These are phyloP conservation scores for Botia almorhae DNA, from an alignment of 2,797 vertebrate genomes.

Conservation along the genomic window DNA sequence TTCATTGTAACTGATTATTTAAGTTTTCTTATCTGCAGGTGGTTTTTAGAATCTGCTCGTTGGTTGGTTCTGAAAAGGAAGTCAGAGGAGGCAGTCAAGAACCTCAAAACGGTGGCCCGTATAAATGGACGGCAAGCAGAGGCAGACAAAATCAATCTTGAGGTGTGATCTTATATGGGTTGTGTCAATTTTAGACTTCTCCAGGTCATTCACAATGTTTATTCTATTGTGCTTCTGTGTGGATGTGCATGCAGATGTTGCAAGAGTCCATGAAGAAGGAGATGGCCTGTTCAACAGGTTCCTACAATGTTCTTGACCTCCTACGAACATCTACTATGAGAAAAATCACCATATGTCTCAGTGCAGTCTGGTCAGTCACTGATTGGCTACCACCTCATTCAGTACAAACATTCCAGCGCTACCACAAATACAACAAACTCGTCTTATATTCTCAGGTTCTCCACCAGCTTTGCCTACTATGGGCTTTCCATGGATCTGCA, in stretches of 20 bases:
- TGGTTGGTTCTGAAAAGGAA: slow-evolving; percentile 83
- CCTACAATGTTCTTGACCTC: slow-evolving; percentile 78
- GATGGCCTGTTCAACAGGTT: slow-evolving; percentile 68
- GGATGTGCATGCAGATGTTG: slow-evolving; percentile 71
- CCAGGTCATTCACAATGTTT: background rate
- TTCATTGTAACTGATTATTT: background rate
- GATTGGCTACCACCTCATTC: background rate
- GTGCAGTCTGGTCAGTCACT: slow-evolving; percentile 79
- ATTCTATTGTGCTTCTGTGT: slow-evolving; percentile 3
- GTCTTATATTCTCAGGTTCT: slow-evolving; percentile 78
- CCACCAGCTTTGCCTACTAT: slow-evolving; percentile 92
- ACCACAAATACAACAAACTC: background rate
- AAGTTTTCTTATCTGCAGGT: slow-evolving; percentile 71
- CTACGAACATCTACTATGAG: slow-evolving; percentile 81
- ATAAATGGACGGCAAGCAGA: slow-evolving; percentile 76
- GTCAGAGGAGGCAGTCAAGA: slow-evolving; percentile 76
- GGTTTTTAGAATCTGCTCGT: slow-evolving; percentile 86
- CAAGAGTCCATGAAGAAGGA: slow-evolving; percentile 84
- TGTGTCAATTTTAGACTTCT: background rate
- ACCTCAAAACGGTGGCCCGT: slow-evolving; percentile 78
- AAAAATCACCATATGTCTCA: slow-evolving; percentile 78
- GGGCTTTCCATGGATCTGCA: slow-evolving; percentile 90
- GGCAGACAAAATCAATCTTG: slow-evolving; percentile 74
- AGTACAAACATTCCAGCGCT: background rate
- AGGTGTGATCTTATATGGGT: slow-evolving; percentile 60